Conservation (phyloP, 2,888 invertebrate species). For the Nineta flava region DNA sequence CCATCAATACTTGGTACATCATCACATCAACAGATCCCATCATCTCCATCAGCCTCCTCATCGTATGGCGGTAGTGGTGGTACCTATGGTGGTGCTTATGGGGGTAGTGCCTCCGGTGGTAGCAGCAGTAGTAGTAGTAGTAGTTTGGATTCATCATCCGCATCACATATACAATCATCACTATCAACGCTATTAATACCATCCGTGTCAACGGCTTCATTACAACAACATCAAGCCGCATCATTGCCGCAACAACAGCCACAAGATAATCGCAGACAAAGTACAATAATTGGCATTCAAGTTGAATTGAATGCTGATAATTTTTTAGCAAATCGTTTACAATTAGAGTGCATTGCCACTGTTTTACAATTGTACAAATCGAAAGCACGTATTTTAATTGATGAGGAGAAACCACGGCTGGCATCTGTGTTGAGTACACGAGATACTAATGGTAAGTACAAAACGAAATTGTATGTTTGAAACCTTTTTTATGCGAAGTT, state of each 20-base stretch:
- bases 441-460: conserved; percentile 21
- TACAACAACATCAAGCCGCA: no score
- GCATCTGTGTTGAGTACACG: conserved; percentile 58
- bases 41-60: no score
- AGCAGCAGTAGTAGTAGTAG: background rate
- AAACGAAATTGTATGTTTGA: background rate
- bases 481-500: background rate
- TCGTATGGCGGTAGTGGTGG: no score
- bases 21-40: no score
- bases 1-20: no score
- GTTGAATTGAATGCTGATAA: conserved; percentile 44
- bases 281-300: conserved; percentile 29
- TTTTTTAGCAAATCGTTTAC: conserved; percentile 46
- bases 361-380: conserved; percentile 51
- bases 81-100: no score
- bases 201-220: no score
- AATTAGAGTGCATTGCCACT: conserved; percentile 47
- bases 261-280: conserved; percentile 14
- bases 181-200: no score
- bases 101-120: background rate
- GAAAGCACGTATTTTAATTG: conserved; percentile 43
- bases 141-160: no score
- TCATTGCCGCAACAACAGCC: no score
- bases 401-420: conserved; percentile 58
- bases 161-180: no score